A percentile compares a stretch with the other conserved stretches of the same genome.
These are phyloP conservation scores for Trachemys scripta DNA, from an alignment of 2,113 vertebrate species.

Conservation along the genomic window DNA sequence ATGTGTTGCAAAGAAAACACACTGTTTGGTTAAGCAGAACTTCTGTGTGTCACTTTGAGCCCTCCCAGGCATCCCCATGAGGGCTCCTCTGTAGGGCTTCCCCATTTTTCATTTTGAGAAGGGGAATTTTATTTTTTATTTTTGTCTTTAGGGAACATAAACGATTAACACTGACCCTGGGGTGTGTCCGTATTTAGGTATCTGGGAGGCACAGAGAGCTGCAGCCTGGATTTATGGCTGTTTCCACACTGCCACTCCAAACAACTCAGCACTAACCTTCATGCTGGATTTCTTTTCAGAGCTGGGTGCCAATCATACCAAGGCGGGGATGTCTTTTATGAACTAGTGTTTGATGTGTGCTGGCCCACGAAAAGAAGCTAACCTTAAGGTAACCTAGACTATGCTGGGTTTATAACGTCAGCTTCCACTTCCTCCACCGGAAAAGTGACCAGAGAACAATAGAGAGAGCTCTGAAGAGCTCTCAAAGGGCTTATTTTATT, in stretches of 20 bases:
- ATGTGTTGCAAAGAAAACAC: background rate
- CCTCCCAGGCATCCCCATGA: background rate
- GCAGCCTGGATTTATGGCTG: background rate
- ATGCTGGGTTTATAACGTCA: background rate
- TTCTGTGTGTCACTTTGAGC: background rate
- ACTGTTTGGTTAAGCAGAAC: accelerated
- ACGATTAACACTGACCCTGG: background rate
- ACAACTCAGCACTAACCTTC: background rate
- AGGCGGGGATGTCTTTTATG: background rate
- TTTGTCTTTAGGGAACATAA: background rate
- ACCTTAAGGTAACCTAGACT: background rate
- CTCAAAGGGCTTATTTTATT: background rate
- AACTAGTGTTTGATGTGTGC: background rate
- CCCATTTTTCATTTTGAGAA: background rate
- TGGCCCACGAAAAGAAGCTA: background rate
- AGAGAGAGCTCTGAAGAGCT: background rate
- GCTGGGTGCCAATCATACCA: background rate
- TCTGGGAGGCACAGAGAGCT: background rate
- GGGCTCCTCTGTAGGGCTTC: background rate
- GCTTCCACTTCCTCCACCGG: background rate
- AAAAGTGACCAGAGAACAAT: background rate
- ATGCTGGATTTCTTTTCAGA: background rate
- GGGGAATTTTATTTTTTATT: background rate
- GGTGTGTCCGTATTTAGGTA: background rate
- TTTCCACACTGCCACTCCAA: background rate